Evolutionary conservation across 1,140 invertebrate genomes (phyloP).

Genomic region (Monochamus saltuarius): DNA sequence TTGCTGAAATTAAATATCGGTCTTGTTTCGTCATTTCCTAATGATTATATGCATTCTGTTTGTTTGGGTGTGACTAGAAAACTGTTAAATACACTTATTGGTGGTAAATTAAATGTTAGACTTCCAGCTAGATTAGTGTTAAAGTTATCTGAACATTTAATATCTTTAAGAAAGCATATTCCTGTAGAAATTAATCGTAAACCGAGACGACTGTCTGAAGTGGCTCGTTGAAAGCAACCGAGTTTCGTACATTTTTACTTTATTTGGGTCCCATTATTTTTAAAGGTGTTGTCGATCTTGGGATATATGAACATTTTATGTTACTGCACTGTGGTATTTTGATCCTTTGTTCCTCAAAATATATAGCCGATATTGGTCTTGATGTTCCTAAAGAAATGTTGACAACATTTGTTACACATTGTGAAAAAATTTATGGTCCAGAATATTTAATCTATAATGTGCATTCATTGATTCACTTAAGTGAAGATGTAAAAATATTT

Average conservation of each 20-base stretch:
- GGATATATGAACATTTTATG: slow-evolving; percentile 52
- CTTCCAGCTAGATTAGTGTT: neutral
- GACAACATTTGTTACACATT: slow-evolving; percentile 30
- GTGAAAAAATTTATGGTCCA: slow-evolving; percentile 14
- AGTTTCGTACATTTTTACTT: slow-evolving; percentile 54
- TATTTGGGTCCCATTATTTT: slow-evolving; percentile 52
- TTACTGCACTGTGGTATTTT: slow-evolving; percentile 46
- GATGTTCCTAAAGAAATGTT: slow-evolving; percentile 28
- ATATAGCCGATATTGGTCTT: slow-evolving; percentile 13
- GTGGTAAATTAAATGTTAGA: slow-evolving; percentile 16
- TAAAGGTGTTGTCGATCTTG: slow-evolving; percentile 39
- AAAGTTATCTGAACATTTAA: slow-evolving; percentile 9
- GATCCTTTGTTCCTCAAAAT: slow-evolving; percentile 37
- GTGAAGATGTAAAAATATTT: slow-evolving; percentile 13
- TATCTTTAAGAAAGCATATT: slow-evolving; percentile 4
- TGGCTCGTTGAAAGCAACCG: slow-evolving; percentile 53
- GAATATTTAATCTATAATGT: slow-evolving; percentile 14
- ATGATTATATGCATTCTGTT: slow-evolving; percentile 53
- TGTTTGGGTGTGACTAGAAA: slow-evolving; percentile 51
- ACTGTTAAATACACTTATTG: slow-evolving; percentile 43
- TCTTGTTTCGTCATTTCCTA: slow-evolving; percentile 45
- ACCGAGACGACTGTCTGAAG: slow-evolving; percentile 24
- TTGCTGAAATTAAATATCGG: slow-evolving; percentile 37
- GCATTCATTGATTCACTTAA: slow-evolving; percentile 13
- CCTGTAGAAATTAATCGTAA: slow-evolving; percentile 33